Conservation (phyloP, 2,797 vertebrate genomes). For the Todus mexicanus region DNA sequence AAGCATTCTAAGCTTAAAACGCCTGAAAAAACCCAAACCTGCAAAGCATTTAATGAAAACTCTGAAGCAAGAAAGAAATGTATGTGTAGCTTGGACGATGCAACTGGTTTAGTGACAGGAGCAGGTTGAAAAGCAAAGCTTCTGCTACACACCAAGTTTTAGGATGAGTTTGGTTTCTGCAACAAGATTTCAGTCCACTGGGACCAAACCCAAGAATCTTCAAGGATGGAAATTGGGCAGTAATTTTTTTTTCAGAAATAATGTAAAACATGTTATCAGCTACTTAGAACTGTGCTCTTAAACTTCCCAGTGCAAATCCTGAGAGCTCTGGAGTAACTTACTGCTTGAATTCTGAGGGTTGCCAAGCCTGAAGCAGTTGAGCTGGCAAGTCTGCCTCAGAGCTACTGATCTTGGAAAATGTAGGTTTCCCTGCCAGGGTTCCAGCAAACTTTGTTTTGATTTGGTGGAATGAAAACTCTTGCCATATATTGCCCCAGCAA, state of each 20-base stretch:
- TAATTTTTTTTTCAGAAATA: neutral
- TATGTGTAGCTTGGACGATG: neutral
- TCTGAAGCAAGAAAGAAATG: neutral
- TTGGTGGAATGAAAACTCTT: neutral
- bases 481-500: neutral
- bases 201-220: neutral
- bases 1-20: neutral
- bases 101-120: neutral
- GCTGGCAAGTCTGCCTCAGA: neutral
- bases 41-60: neutral
- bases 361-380: neutral
- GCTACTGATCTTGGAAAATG: neutral
- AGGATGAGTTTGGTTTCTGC: neutral
- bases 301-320: neutral
- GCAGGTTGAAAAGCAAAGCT: neutral
- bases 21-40: neutral
- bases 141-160: neutral
- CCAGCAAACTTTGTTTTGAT: neutral
- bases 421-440: neutral
- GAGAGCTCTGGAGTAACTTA: neutral
- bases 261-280: neutral
- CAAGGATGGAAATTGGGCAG: neutral
- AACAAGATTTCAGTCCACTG: neutral
- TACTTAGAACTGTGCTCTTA: neutral
- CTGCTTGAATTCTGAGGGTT: neutral